Evolutionary conservation across 2,113 vertebrate species (phyloP), one percentile per base, ranked within the genome.

Genomic region (Microcebus jonahi): DNA sequence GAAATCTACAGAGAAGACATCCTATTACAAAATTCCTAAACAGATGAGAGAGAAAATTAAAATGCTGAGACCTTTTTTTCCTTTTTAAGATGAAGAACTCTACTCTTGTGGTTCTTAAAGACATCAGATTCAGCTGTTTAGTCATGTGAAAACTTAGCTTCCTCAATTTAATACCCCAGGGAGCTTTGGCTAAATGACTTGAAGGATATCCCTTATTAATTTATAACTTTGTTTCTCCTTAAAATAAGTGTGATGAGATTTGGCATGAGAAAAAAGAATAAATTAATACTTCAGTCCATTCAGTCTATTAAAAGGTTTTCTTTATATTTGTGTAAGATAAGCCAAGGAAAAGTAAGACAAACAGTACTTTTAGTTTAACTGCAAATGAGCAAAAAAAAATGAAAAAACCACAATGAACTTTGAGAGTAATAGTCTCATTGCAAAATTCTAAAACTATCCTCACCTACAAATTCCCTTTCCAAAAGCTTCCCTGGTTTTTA

Each of bases 111-210:
- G 39, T 89, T 90, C 80, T 90, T 61, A 93, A 88, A 93, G 25
- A 81, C 21, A 50, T 45, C 34, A 71, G 67, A 89, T 82, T 94
- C 55, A 92, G 93, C 92, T 55, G 12, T 63, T 95, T 39, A 85
- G 90, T 90, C 90, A 93, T 63, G 31, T 48, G 71, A 59, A 96
- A 94, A 84, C 6, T 50, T 57, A 73, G 94, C 88, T 96, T 96
- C 88, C 91, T 95, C 93, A 93, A 71, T 88, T 29, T 63, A 90
- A 85, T 83, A 77, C 86, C 71, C 65, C 82, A 88, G 31, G 15
- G 39, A 84, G 15, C 29, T 85, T 10, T 77, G 31, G 42, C 48
- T 63, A 18, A 92, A 61, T 34, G 15, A 88, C n/a, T 95, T 68
- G 45, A 10, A 73, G 5, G 48, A 82, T 50, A 76, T 34, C n/a